phyloP scores from a whole-genome alignment of 2,797 vertebrate species.

The Eulemur rubriventer region DNA sequence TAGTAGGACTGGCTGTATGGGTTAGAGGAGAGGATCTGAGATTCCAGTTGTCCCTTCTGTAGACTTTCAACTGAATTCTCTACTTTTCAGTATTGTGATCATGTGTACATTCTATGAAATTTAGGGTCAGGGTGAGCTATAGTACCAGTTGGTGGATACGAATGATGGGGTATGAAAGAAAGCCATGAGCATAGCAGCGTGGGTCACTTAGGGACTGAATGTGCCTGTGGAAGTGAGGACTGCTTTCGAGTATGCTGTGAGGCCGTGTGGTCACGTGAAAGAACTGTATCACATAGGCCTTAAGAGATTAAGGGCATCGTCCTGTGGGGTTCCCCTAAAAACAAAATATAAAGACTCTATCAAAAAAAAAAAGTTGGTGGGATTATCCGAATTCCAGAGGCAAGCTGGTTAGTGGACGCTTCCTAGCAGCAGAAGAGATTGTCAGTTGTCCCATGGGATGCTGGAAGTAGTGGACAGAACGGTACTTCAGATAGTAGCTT shows the following conservation, averaged over 20 bases:
- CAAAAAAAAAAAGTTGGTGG: not conserved
- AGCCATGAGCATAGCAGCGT: not conserved
- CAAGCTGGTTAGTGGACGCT: not conserved
- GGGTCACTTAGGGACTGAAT: not conserved
- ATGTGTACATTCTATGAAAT: not conserved
- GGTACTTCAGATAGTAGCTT: not conserved
- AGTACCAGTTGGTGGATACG: not conserved
- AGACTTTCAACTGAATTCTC: not conserved
- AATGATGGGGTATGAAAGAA: not conserved
- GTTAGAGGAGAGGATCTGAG: too few species aligned
- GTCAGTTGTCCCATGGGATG: not conserved
- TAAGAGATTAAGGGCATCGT: not conserved
- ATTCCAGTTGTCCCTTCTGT: not conserved
- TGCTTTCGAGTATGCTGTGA: not conserved
- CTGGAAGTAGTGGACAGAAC: not conserved
- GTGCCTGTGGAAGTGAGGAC: not conserved
- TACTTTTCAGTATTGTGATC: not conserved
- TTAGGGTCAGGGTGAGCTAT: not conserved
- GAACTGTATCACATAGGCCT: not conserved
- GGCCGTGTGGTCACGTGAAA: not conserved
- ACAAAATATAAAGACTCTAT: not conserved
- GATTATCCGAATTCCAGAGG: not conserved
- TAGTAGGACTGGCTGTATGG: not conserved
- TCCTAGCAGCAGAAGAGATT: not conserved
- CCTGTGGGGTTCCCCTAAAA: not conserved